Evolutionary conservation across 2,113 vertebrate species (phyloP), one percentile per base, ranked within the genome.

Genomic region (Anas platyrhynchos): DNA sequence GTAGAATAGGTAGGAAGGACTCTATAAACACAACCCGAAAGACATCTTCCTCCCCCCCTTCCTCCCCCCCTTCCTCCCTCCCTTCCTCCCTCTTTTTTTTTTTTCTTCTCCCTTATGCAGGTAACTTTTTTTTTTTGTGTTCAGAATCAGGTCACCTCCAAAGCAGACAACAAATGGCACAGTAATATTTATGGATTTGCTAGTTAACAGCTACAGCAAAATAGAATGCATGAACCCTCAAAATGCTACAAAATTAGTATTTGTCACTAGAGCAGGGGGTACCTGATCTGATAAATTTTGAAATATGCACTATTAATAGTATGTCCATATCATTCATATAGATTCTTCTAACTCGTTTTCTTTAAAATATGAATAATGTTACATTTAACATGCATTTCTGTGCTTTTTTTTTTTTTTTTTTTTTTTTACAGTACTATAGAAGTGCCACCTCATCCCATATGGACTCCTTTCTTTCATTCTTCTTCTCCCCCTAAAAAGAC

Each of bases 361-460:
- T 92, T 88, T 55, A 67, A 76, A 89, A 83, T 36, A 44, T 41
- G 52, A 89, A 62, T 17, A 67, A 12, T 68, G 7, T 46, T 63
- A 80, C 89, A 76, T 34, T 50, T 96, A 88, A 95, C n/a, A 15
- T 77, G 41, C 13, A 36, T 86, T 90, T 95, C 43, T 92, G 4
- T 93, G 44, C 9, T 54, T 54, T 54, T 13, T 6, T 15, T 66
- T 61, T 74, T 61, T 61, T 74, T 61, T 74, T 68, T 63, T 58
- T 88, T 84, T 83, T 95, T 92, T 94, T 81, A 34, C 95, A 97
- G 96, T 87, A 75, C 62, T 65, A 96, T 94, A 89, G 66, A 96
- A 84, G 38, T 82, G 58, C 93, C 94, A 32, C 58, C 93, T 84
- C 73, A 94, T 92, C 74, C 78, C 46, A 68, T 97, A 92, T 92